Base-by-base conservation (phyloP, 2,797 vertebrate genomes). In the Acipenser ruthenus region DNA sequence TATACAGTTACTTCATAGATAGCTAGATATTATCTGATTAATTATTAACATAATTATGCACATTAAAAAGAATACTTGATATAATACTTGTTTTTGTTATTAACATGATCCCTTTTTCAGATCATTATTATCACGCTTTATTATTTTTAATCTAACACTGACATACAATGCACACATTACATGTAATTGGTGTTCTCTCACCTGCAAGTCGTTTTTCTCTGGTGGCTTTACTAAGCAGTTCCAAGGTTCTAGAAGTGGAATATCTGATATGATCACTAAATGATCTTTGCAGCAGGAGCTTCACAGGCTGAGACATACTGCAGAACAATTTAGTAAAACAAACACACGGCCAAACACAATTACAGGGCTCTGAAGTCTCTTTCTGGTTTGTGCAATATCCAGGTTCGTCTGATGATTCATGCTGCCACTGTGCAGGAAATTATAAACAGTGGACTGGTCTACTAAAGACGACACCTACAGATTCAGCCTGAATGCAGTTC, bases 181-280 rank as follows among this genome's bases (percentile, higher is more conserved):
- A 37, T 37, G 37, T 5, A 37, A 37, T 37, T 37, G 37, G 37
- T 37, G 37, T 37, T 37, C 79, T 79, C 95, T 95, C 89, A 98
- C 95, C 95, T 91, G 90, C 88, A 75, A 92, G 82, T 60, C 86
- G 83, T 76, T 86, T 81, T 74, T 94, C 92, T 71, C 84, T 80
- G 4, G 90, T 81, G n/a, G 90, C 90, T 83, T 88, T 93, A 87
- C 88, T 93, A 77, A 98, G 87, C 70, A 84, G 85, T 75, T 95
- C 92, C 75, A 94, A 79, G 72, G 93, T 93, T 84, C 86, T 90
- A 50, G 86, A 88, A 13, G 93, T 93, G 63, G 96, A 96, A 68
- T 88, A 88, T 80, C 90, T 91, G 82, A 97, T 90, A 81, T 96
- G 94, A 68, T 94, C 93, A 74, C 92, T 92, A 60, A 98, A 90